Base-by-base conservation (phyloP, 2,797 vertebrate genomes). In the Anguilla megastoma region DNA sequence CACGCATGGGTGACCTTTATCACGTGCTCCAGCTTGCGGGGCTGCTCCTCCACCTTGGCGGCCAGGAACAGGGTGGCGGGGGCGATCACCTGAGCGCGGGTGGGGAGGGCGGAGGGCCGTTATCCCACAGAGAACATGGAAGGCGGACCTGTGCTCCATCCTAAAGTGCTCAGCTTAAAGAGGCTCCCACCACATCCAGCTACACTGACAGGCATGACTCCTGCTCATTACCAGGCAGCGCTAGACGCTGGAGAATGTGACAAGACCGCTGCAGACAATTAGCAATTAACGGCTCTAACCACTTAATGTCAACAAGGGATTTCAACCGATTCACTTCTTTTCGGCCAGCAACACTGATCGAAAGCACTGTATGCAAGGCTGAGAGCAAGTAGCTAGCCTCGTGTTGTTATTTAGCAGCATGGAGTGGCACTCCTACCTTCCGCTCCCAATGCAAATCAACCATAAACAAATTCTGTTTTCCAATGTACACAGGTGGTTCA, bases 1-100 rank as follows among this genome's bases (percentile, higher is more conserved):
- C 97, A 98, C 54, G 98, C 95, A 18, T 98, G 97, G 27, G 97
- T 97, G 89, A 99, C 98, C 91, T 98, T 98, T 92, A 99, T 98
- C 6, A 99, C 98, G 0, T 99, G 97, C 58, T 99, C 98, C 94
- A 99, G 93, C 92, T 99, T 99, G 33, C 97, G 94, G 33, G 98
- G 98, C 93, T 99, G 98, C 90, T 99, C 98, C 90, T 99, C 98
- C 27, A 99, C 98, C 92, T 99, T 99, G 9, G 98, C 98, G 85
- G 98, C 98, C 60, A 99, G 94, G 94, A 99, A 99, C 18, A 99
- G 95, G 0, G 98, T 97, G 0, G 98, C 98, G 0, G 98, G 98
- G 87, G 97, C 93, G 89, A 98, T 97, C 0, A 97, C 96, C 97
- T 98, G 69, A 18, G 86, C 16, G 82, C 9, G 54, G 41, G 7